A percentile compares a stretch with the other conserved stretches of the same genome.
phyloP scores from a whole-genome alignment of 1,140 invertebrate genomes.

The Trichoplusia ni region DNA sequence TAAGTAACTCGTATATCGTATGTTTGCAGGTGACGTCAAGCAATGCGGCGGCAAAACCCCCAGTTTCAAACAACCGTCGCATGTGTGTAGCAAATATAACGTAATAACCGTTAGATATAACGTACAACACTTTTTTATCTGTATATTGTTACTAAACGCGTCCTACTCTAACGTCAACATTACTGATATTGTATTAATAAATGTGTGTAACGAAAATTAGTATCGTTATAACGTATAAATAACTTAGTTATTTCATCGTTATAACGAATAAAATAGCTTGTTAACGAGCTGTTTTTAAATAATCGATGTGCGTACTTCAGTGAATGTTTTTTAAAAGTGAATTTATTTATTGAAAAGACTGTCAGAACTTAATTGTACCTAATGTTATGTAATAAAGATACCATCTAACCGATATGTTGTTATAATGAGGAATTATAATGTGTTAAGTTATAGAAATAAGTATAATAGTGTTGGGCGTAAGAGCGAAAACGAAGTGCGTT shows the following conservation, averaged over 20 bases:
- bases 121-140: not conserved
- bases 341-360: constrained; percentile 51
- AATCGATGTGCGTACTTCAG: constrained; percentile 22
- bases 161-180: constrained; percentile 17
- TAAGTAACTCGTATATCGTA: not conserved
- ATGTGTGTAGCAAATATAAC: constrained; percentile 55
- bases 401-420: constrained; percentile 29
- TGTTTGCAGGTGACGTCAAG: constrained; percentile 67
- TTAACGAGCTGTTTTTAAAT: constrained; percentile 19
- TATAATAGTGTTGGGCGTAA: constrained; percentile 5
- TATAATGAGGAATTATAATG: constrained; percentile 21
- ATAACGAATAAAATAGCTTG: not conserved
- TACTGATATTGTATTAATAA: not conserved
- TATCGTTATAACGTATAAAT: constrained; percentile 24
- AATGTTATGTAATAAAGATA: constrained; percentile 27
- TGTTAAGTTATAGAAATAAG: constrained; percentile 6
- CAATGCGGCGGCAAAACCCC: constrained; percentile 71
- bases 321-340: constrained; percentile 27
- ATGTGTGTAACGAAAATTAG: constrained; percentile 3
- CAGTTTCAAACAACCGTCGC: constrained; percentile 72
- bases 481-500: not conserved
- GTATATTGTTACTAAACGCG: constrained; percentile 21
- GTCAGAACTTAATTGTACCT: constrained; percentile 40
- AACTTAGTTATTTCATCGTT: constrained; percentile 19
- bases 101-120: constrained; percentile 21